Percentiles rank a stretch among this genome's conserved stretches.
Evolutionary conservation across 2,797 vertebrate species (phyloP).

Genomic region (Hippopotamyrus pictus): DNA sequence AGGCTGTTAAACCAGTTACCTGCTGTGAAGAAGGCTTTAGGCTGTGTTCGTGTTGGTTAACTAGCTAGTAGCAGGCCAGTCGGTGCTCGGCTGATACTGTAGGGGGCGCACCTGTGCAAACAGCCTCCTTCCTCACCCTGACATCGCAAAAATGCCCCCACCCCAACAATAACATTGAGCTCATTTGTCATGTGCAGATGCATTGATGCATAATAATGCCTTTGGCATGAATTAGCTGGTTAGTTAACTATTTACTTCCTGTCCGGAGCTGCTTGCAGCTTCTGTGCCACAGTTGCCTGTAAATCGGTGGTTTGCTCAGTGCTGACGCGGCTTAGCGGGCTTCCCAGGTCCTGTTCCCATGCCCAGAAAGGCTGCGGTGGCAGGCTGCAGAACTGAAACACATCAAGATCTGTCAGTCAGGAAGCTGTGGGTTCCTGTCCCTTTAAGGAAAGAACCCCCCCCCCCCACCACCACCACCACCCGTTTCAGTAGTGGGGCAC

Average conservation of each 20-base stretch:
- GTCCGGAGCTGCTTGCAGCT: neutral
- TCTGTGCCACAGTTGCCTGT: neutral
- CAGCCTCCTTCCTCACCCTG: neutral
- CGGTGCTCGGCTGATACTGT: neutral
- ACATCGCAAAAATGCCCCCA: neutral
- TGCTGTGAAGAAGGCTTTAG: neutral
- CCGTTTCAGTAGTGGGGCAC: neutral
- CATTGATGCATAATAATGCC: neutral
- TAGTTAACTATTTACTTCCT: neutral
- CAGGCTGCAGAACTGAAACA: neutral
- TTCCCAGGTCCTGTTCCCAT: neutral
- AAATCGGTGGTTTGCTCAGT: neutral
- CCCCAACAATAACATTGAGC: neutral
- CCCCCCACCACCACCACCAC: neutral
- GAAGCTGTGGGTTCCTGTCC: neutral
- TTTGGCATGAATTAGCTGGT: neutral
- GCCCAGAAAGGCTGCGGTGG: neutral
- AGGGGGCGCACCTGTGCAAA: neutral
- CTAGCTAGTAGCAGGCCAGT: neutral
- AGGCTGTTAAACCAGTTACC: neutral
- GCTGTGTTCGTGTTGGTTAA: neutral
- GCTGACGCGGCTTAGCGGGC: neutral
- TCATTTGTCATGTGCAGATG: neutral
- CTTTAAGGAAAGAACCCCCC: neutral
- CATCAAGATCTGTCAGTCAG: neutral